Evolutionary conservation across 2,797 vertebrate genomes (phyloP), one percentile per base, ranked within the genome.

Genomic region (Clarias fuscus): DNA sequence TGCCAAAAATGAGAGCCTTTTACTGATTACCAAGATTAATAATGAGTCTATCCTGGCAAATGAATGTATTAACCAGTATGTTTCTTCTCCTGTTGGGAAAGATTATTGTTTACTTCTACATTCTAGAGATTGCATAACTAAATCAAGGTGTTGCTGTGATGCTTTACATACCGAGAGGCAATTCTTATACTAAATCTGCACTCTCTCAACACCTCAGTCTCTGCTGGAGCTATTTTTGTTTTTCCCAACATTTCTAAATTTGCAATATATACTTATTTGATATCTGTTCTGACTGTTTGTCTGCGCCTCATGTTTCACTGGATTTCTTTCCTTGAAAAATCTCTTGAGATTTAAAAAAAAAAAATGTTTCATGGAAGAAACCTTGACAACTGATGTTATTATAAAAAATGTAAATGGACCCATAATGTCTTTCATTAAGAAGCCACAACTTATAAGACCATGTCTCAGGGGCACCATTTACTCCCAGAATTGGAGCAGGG

Each of bases 381-480:
- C 33, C 43, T 82, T 79, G 76, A 87, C 88, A 86, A 77, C 61
- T 7, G 58, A 84, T 40, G 53, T 85, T 85, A 67, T 76, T 86
- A 81, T 79, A 56, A 80, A 79, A 86, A 88, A 72, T 33, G 6
- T 62, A 85, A 86, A 88, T 83, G 79, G 82, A 89, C 17, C 78
- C 77, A 59, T 85, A 87, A 88, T 86, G 85, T 76, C 61, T 53
- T 87, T 73, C 86, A 90, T 87, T 83, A 89, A 80, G 77, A 59
- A 71, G 85, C 58, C 6, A 56, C 59, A 86, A 85, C 87, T 85
- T 87, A 48, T 86, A 84, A 84, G 87, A 87, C 73, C 83, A 86
- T 88, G 81, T 73, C 89, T 89, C 85, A 67, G 17, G 88, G 84
- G 88, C 89, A 82, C 62, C 84, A 58, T 91, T 91, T 88, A 88